Conservation (phyloP, 2,888 invertebrate genomes). For the Noctua janthe region DNA sequence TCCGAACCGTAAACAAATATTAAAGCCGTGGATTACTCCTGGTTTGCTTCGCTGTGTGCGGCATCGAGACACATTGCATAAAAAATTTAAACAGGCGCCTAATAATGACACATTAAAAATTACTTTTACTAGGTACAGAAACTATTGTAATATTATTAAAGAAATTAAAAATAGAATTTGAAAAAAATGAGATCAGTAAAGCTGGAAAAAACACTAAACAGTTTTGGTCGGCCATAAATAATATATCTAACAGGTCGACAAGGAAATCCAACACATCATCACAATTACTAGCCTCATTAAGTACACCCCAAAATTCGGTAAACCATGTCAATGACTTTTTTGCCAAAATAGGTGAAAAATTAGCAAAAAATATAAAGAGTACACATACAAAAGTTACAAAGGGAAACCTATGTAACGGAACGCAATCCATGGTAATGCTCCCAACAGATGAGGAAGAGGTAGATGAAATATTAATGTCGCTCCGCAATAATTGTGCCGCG, state of each 20-base stretch:
- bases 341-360: not conserved
- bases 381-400: not conserved
- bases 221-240: too few species aligned
- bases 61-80: too few species aligned
- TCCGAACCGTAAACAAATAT: not conserved
- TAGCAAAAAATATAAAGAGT: not conserved
- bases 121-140: too few species aligned
- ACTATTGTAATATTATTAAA: too few species aligned
- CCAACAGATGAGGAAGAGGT: conserved; percentile 38
- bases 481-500: not conserved
- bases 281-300: not conserved
- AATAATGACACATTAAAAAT: too few species aligned
- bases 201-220: too few species aligned
- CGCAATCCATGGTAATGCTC: not conserved
- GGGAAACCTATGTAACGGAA: too few species aligned
- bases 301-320: not conserved
- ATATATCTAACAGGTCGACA: not conserved
- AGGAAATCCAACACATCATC: not conserved
- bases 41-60: not conserved
- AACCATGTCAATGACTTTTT: too few species aligned
- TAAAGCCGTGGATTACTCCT: not conserved
- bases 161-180: too few species aligned
- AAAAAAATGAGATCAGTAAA: too few species aligned
- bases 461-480: not conserved
- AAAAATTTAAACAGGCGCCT: too few species aligned